Conservation (phyloP, 2,888 invertebrate genomes). For the Meteorus cinctellus region DNA sequence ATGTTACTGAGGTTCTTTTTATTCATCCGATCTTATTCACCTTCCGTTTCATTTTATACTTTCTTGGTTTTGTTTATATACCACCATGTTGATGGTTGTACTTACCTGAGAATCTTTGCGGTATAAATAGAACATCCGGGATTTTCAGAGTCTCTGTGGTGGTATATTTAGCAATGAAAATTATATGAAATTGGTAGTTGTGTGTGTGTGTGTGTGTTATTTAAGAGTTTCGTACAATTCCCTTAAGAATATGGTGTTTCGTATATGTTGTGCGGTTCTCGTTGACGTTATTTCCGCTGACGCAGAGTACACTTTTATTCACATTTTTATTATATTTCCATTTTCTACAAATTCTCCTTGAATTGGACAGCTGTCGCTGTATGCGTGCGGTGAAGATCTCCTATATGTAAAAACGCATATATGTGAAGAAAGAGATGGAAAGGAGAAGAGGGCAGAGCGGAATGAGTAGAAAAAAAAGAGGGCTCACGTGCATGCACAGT, state of each 20-base stretch:
- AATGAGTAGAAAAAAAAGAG: constrained; percentile 33
- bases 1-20: background rate
- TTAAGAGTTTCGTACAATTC: too few species aligned
- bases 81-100: too few species aligned
- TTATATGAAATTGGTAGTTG: too few species aligned
- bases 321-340: background rate
- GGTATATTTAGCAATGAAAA: too few species aligned
- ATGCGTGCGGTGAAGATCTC: background rate
- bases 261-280: too few species aligned
- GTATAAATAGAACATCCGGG: too few species aligned
- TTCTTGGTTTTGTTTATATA: too few species aligned
- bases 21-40: background rate
- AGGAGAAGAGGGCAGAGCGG: constrained; percentile 20
- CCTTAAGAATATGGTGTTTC: background rate
- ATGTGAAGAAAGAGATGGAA: background rate
- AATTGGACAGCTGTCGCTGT: constrained; percentile 18
- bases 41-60: too few species aligned
- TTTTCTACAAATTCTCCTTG: background rate
- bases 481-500: constrained; percentile 24
- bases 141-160: too few species aligned
- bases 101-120: too few species aligned
- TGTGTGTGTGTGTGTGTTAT: background rate
- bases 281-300: constrained; percentile 6
- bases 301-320: background rate
- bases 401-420: background rate